Evolutionary conservation across 2,113 vertebrate genomes (phyloP), one percentile per base, ranked within the genome.

Genomic region (Channa maculata): DNA sequence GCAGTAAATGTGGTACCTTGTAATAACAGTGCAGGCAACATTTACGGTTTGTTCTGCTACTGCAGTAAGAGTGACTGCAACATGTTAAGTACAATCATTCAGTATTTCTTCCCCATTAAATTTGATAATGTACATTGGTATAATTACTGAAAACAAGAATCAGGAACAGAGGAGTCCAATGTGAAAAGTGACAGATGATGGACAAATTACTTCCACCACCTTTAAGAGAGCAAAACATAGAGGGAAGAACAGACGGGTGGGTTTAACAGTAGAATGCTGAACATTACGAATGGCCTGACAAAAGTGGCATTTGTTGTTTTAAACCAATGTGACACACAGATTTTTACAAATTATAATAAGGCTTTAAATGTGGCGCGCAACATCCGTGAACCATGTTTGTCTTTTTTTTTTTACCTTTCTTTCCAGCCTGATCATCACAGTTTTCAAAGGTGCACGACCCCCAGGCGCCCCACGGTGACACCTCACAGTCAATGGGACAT

Each of bases 391-490:
- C 24, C 24, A 24, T 24, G 24, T 24, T 24, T 24, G 24, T 24
- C 24, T 24, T 24, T 24, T 24, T 24, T 4, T 24, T 14, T 4
- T 5, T 93, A 99, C 98, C 98, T 92, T 99, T 99, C 84, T 96
- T 99, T 57, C 94, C 95, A 36, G 95, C 95, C 73, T 96, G 96
- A 53, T 98, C 97, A 2, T 95, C 93, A 71, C 98, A 99, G 85
- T 92, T 98, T 91, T 99, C 98, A n/a, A 95, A 97, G 81, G 97
- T 98, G 84, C 98, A 99, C 0, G 96, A 96, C 46, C 98, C 97
- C 98, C 98, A 99, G 37, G 97, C 96, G 3, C 95, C 95, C 98
- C 98, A 99, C 0, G 95, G 89, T 0, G 97, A 99, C 77, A 98
- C 96, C 58, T 96, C 94, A 44, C 98, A 99, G 84, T 98, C 97